These are phyloP conservation scores for Cheirogaleus major DNA, from an alignment of 2,797 vertebrate genomes.

Conservation along the genomic window DNA sequence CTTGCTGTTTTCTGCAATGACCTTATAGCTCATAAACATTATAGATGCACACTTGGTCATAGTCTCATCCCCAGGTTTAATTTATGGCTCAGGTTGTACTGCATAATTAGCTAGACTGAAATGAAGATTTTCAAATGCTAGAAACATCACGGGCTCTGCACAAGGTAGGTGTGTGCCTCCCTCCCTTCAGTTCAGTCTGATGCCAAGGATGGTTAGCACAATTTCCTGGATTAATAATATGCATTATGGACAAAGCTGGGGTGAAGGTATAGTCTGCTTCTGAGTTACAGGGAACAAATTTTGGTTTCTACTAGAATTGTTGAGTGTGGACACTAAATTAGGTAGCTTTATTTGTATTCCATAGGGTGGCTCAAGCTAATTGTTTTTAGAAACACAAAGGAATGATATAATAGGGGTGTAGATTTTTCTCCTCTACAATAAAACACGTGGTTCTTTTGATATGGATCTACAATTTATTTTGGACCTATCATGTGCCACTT, in stretches of 20 bases:
- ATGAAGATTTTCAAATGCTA: slow-evolving; percentile 35
- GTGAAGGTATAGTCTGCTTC: not conserved
- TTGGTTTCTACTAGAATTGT: not conserved
- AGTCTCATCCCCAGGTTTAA: slow-evolving; percentile 60
- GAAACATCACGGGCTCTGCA: slow-evolving; percentile 21
- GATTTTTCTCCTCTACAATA: not conserved
- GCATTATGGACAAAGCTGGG: slow-evolving; percentile 5
- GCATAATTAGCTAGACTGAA: slow-evolving; percentile 63
- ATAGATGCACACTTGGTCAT: slow-evolving; percentile 53
- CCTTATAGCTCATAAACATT: slow-evolving; percentile 76
- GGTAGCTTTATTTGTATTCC: not conserved
- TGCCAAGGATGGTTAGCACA: slow-evolving; percentile 9
- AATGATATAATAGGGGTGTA: not conserved
- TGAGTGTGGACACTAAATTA: not conserved
- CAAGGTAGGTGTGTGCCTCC: slow-evolving; percentile 30
- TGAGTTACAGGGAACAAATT: not conserved
- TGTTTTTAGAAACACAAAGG: not conserved
- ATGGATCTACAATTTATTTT: not conserved
- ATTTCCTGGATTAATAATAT: slow-evolving; percentile 52
- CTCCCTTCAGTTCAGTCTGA: not conserved
- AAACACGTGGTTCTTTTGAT: not conserved
- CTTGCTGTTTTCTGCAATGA: slow-evolving; percentile 68
- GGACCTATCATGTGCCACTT: not conserved
- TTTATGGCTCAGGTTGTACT: slow-evolving; percentile 56
- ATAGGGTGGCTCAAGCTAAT: not conserved